These are phyloP conservation scores for Aptenodytes forsteri DNA, from an alignment of 2,113 vertebrate genomes.

Conservation along the genomic window DNA sequence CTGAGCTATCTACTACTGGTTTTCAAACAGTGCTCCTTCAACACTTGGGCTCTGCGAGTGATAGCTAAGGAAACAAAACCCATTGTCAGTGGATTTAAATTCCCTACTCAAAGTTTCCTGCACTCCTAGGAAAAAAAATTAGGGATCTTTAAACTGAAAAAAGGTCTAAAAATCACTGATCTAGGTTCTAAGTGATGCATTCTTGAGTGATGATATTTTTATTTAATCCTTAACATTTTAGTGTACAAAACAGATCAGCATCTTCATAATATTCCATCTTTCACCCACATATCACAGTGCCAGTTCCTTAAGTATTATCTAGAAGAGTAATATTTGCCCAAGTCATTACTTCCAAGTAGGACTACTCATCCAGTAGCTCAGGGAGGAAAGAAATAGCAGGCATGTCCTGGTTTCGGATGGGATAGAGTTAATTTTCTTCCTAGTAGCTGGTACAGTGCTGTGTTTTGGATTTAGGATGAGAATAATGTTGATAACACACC, in stretches of 20 bases:
- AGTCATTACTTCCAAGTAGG: background rate
- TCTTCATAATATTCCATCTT: background rate
- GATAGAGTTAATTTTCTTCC: no score
- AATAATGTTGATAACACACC: no score
- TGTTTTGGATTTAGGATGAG: no score
- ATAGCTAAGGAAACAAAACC: background rate
- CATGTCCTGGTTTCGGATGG: no score
- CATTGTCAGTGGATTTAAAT: background rate
- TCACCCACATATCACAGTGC: background rate
- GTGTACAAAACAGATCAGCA: background rate
- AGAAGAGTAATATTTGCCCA: background rate
- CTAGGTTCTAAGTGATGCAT: background rate
- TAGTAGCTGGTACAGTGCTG: no score
- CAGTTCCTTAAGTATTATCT: background rate
- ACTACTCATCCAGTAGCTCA: background rate
- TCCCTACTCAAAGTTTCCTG: background rate
- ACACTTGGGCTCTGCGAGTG: background rate
- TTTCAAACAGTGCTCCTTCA: background rate
- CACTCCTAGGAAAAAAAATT: background rate
- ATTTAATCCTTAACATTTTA: background rate
- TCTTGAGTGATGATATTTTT: background rate
- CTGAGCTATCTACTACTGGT: background rate
- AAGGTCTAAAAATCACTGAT: background rate
- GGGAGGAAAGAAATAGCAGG: background rate
- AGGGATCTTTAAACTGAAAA: background rate